Percentiles rank a stretch among this genome's conserved stretches.
These are phyloP conservation scores for Ridgeia piscesae DNA, from an alignment of 1,140 invertebrate species.

Conservation along the genomic window DNA sequence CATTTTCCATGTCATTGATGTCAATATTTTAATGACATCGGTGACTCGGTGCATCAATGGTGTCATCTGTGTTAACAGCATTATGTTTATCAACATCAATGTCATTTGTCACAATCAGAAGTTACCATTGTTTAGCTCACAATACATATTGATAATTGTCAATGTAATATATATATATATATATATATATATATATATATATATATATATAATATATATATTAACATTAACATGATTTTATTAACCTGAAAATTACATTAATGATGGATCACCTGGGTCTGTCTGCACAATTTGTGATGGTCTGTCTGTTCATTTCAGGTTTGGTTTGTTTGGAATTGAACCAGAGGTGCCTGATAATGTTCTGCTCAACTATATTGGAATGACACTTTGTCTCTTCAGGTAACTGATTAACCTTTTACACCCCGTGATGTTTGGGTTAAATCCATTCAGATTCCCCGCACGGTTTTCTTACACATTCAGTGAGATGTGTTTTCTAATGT, in stretches of 20 bases:
- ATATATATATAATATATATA: no score
- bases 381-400: constrained; percentile 51
- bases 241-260: no score
- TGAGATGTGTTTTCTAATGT: not conserved
- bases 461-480: not conserved
- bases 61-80: not conserved
- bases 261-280: no score
- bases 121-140: not conserved
- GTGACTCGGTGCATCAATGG: not conserved
- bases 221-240: no score
- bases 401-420: constrained; percentile 28
- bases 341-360: constrained; percentile 40
- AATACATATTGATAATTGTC: not conserved
- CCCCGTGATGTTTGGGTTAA: not conserved
- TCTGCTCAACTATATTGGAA: constrained; percentile 55
- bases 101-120: not conserved
- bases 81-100: not conserved
- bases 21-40: no score
- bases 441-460: not conserved
- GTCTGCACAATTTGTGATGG: not conserved
- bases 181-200: no score
- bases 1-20: no score
- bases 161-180: not conserved
- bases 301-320: constrained; percentile 37
- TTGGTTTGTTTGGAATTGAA: constrained; percentile 56